Evolutionary conservation across 2,113 vertebrate species (phyloP).

Genomic region (Tympanuchus pallidicinctus): DNA sequence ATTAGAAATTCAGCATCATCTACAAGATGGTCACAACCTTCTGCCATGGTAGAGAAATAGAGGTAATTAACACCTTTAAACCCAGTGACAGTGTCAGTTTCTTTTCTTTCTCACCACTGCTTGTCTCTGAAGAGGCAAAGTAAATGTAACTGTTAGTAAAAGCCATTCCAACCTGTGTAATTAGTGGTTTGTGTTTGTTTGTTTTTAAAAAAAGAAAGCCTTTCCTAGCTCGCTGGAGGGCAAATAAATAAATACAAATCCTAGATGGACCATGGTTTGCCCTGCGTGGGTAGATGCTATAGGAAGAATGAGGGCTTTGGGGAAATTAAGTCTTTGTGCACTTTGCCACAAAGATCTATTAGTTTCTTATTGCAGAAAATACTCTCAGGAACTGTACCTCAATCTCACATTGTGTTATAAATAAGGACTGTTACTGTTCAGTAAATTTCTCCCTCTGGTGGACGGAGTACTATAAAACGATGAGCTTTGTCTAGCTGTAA

Average conservation of each 20-base stretch:
- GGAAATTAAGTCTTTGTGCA: neutral
- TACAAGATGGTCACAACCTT: neutral
- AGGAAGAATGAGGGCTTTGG: neutral
- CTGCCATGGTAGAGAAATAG: neutral
- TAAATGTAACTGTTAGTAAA: neutral
- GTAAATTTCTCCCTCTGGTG: constrained; percentile 49
- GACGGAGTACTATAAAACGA: neutral
- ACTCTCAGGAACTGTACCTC: neutral
- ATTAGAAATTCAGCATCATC: neutral
- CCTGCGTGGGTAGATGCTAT: neutral
- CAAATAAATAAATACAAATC: too few relatives aligned
- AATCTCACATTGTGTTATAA: neutral
- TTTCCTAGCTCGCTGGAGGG: neutral
- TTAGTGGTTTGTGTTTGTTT: neutral
- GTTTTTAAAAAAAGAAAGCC: neutral
- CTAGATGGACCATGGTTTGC: too few relatives aligned
- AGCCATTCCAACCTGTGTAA: neutral
- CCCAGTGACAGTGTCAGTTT: neutral
- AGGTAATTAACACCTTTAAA: constrained; percentile 2
- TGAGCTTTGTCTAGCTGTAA: neutral
- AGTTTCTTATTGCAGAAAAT: constrained; percentile 3
- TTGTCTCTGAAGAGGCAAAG: neutral
- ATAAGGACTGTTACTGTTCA: neutral
- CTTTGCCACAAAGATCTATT: neutral
- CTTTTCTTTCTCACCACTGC: neutral